A percentile compares a stretch with the other conserved stretches of the same genome.
Evolutionary conservation across 2,888 invertebrate genomes (phyloP).

Genomic region (Pseudococcus viburni): DNA sequence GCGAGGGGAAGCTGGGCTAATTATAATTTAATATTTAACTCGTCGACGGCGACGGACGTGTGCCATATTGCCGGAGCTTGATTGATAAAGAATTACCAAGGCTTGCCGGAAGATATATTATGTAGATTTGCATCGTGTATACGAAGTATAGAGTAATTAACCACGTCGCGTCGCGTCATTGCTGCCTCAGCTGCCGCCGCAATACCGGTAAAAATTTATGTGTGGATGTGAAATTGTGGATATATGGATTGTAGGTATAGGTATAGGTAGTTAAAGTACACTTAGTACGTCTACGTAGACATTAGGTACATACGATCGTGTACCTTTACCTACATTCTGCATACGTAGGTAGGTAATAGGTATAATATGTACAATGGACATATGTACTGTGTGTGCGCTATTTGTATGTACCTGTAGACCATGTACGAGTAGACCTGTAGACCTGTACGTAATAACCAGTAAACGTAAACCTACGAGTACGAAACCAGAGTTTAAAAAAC

Average conservation of each 20-base stretch:
- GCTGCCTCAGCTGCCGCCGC: neutral
- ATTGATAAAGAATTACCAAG: conserved; percentile 42
- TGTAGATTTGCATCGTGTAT: neutral
- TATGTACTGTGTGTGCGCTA: neutral
- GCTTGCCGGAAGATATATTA: conserved; percentile 37
- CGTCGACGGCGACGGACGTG: neutral
- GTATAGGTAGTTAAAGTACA: too few relatives aligned
- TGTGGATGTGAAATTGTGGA: neutral
- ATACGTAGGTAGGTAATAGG: neutral
- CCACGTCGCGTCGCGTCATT: neutral
- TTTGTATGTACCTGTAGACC: too few relatives aligned
- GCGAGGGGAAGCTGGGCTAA: neutral
- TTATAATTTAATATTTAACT: neutral
- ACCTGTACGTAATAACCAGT: neutral
- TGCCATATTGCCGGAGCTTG: conserved; percentile 31
- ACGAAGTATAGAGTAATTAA: neutral
- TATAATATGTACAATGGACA: neutral
- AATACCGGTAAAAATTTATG: neutral
- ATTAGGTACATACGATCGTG: too few relatives aligned
- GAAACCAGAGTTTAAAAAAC: conserved; percentile 16
- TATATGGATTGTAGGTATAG: neutral
- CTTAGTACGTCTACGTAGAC: too few relatives aligned
- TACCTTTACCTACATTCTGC: too few relatives aligned
- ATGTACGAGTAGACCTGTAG: too few relatives aligned
- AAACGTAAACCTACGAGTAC: conserved; percentile 8